These are phyloP conservation scores for Hydra vulgaris DNA, from an alignment of 30 jellyfish, hydroid and myxozoan species.

Conservation along the genomic window DNA sequence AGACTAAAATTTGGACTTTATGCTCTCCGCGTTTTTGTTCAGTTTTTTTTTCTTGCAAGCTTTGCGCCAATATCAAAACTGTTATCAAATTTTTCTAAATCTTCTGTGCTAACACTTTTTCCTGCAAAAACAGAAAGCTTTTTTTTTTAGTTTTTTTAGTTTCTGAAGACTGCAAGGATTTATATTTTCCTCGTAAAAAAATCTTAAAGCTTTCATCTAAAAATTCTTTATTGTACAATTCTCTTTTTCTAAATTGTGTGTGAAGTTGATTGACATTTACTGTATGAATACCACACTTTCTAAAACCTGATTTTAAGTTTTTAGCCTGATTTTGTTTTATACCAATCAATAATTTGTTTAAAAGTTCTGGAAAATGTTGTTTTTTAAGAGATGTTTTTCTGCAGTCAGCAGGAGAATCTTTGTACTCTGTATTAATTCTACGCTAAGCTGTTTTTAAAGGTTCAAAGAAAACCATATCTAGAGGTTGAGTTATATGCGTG, in stretches of 20 bases:
- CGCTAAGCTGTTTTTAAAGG: neutral
- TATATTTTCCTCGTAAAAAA: neutral
- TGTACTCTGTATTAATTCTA: slow-evolving; percentile 9
- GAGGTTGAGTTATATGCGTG: too few relatives aligned
- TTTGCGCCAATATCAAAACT: too few relatives aligned
- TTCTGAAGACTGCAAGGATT: neutral
- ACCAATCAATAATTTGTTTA: neutral
- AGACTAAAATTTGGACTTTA: too few relatives aligned
- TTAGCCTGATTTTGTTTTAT: neutral
- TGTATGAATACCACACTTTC: neutral
- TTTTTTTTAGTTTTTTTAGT: neutral
- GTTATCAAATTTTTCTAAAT: neutral
- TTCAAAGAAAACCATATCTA: neutral
- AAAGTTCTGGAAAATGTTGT: slow-evolving; percentile 13
- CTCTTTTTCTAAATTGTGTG: neutral
- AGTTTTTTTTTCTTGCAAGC: too few relatives aligned
- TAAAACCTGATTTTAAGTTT: neutral
- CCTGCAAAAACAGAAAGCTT: neutral
- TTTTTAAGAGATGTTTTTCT: slow-evolving; percentile 2
- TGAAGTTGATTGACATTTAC: neutral
- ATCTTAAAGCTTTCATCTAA: neutral
- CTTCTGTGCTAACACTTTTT: neutral
- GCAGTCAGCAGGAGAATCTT: neutral
- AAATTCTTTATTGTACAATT: neutral
- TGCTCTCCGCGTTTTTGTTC: too few relatives aligned